These are phyloP conservation scores for Drosophila asahinai DNA, from an alignment of 1,140 invertebrate species.

Conservation along the genomic window DNA sequence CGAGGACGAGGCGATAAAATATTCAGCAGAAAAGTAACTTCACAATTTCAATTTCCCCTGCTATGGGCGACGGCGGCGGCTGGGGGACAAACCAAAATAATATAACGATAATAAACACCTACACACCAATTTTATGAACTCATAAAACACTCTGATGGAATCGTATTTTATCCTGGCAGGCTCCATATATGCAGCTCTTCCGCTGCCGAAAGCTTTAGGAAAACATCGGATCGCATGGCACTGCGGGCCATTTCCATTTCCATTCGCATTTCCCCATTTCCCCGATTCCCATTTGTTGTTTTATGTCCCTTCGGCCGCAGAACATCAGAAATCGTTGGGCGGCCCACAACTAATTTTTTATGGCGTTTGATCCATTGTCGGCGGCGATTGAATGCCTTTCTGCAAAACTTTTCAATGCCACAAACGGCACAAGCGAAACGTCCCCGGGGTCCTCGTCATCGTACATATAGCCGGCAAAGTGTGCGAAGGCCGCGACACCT, in stretches of 20 bases:
- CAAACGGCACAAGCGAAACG: slow-evolving; percentile 1
- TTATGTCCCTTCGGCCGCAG: slow-evolving; percentile 37
- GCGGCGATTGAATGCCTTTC: slow-evolving; percentile 32
- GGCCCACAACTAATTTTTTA: slow-evolving; percentile 50
- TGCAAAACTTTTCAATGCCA: slow-evolving; percentile 38
- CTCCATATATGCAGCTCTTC: slow-evolving; percentile 47
- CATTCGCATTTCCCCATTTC: background rate
- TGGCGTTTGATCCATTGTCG: slow-evolving; percentile 20
- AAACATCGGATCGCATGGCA: slow-evolving; percentile 30
- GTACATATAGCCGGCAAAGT: slow-evolving; percentile 5
- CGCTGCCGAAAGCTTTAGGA: slow-evolving; percentile 3
- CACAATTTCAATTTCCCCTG: slow-evolving; percentile 78
- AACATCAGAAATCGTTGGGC: slow-evolving; percentile 25
- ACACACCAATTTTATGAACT: slow-evolving; percentile 76
- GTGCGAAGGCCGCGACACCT: slow-evolving; percentile 35
- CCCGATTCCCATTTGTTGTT: slow-evolving; percentile 45
- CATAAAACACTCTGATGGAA: slow-evolving; percentile 77
- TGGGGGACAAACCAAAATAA: slow-evolving; percentile 44
- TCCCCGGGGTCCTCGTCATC: slow-evolving; percentile 21
- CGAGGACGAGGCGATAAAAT: slow-evolving; percentile 59
- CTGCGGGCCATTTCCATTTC: slow-evolving; percentile 24
- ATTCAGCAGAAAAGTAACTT: slow-evolving; percentile 74
- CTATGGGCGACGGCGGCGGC: slow-evolving; percentile 1
- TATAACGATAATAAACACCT: slow-evolving; percentile 73
- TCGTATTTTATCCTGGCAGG: slow-evolving; percentile 47